Conservation (phyloP, 2,113 vertebrate genomes). For the Anoplopoma fimbria region DNA sequence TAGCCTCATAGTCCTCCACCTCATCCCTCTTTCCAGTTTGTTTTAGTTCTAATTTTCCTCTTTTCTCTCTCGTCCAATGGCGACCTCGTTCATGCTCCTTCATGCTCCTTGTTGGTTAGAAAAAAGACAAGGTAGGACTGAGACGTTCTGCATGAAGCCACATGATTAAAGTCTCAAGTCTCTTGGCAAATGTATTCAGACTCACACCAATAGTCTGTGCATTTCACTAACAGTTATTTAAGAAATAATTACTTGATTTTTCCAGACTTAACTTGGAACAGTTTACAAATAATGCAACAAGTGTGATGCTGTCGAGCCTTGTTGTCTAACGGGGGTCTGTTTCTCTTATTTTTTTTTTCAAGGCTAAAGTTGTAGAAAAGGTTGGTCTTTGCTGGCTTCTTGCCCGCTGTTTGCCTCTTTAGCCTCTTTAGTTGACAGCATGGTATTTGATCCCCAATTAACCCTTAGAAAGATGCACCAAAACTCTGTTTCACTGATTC, state of each 20-base stretch:
- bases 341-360: conserved; percentile 54
- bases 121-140: conserved; percentile 87
- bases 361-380: conserved; percentile 84
- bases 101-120: conserved; percentile 82
- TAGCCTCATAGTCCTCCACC: neutral
- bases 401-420: conserved; percentile 4
- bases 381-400: conserved; percentile 66
- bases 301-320: neutral
- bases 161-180: conserved; percentile 20
- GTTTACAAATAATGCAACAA: conserved; percentile 1
- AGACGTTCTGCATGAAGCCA: conserved; percentile 76
- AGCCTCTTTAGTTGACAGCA: conserved; percentile 49
- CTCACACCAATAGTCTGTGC: neutral
- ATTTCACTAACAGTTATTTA: conserved; percentile 39
- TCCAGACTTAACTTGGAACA: neutral
- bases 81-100: no score
- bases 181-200: conserved; percentile 15
- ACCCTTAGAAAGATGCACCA: conserved; percentile 21
- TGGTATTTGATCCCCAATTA: conserved; percentile 63
- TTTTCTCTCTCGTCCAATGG: conserved; percentile 70
- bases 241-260: conserved; percentile 1
- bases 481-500: neutral
- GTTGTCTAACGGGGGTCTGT: conserved; percentile 54
- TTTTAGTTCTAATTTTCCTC: conserved; percentile 76
- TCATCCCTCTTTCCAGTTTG: neutral